Conservation (phyloP, 2,797 vertebrate species). For the Sylvia borin region DNA sequence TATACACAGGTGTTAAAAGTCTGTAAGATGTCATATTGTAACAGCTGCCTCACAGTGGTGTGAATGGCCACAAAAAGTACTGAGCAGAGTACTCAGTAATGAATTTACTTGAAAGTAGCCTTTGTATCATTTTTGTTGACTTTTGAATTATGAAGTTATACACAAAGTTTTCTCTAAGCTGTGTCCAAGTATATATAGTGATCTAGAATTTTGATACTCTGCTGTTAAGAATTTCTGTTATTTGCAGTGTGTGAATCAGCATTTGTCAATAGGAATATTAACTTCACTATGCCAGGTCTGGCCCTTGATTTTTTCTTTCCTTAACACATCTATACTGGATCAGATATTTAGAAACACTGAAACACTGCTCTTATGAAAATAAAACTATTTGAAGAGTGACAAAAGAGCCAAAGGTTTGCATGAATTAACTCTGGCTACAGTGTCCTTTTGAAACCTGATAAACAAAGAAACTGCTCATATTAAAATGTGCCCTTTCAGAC, state of each 20-base stretch:
- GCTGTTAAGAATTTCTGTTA: background rate
- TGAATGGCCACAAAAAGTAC: background rate
- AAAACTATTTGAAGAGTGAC: background rate
- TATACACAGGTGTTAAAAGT: background rate
- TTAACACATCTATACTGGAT: background rate
- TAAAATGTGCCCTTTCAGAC: slow-evolving; percentile 39
- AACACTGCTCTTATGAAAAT: background rate
- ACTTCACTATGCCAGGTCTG: background rate
- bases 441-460: background rate
- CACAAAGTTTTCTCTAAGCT: background rate
- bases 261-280: background rate
- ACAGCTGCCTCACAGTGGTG: background rate
- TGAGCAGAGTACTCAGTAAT: background rate
- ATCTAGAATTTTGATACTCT: background rate
- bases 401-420: background rate
- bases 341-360: background rate
- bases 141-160: background rate
- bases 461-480: background rate
- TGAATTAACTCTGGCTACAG: background rate
- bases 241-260: background rate
- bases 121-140: background rate
- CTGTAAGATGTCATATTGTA: background rate
- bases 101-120: background rate
- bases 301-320: background rate
- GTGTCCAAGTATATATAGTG: background rate